A percentile compares a stretch with the other conserved stretches of the same genome.
phyloP scores from a whole-genome alignment of 2,113 vertebrate genomes.

The Chauna torquata region DNA sequence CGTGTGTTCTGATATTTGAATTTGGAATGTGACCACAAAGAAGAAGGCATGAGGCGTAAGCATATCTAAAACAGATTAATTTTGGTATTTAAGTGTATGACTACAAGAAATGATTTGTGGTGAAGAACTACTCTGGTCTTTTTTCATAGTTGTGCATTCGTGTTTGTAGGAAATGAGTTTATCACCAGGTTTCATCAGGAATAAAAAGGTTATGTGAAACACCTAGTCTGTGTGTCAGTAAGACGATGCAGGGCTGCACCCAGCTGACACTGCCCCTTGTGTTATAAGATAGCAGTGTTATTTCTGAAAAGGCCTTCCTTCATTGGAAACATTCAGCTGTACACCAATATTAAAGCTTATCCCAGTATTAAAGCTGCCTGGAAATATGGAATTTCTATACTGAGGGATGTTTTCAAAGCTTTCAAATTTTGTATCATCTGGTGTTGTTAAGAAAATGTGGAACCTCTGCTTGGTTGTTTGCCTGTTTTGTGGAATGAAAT shows the following conservation, averaged over 20 bases:
- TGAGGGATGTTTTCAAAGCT: neutral
- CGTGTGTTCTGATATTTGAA: neutral
- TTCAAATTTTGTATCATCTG: neutral
- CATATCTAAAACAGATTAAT: neutral
- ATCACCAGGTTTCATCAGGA: neutral
- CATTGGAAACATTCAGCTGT: neutral
- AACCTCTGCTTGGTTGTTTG: neutral
- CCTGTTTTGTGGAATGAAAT: neutral
- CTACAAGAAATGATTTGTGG: neutral
- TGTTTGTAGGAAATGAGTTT: neutral
- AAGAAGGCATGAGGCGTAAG: neutral
- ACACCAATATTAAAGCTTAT: neutral
- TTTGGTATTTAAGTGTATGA: neutral
- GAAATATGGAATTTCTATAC: neutral
- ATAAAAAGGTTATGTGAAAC: neutral
- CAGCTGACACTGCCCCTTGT: neutral
- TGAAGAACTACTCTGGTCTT: neutral
- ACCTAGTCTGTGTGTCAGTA: neutral
- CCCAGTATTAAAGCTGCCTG: neutral
- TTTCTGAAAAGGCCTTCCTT: neutral
- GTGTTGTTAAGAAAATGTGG: neutral
- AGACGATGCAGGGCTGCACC: neutral
- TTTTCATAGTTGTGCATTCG: neutral
- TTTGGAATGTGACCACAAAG: neutral
- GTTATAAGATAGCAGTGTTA: neutral